Conservation (phyloP, 2,797 vertebrate species). For the Synanceia verrucosa region DNA sequence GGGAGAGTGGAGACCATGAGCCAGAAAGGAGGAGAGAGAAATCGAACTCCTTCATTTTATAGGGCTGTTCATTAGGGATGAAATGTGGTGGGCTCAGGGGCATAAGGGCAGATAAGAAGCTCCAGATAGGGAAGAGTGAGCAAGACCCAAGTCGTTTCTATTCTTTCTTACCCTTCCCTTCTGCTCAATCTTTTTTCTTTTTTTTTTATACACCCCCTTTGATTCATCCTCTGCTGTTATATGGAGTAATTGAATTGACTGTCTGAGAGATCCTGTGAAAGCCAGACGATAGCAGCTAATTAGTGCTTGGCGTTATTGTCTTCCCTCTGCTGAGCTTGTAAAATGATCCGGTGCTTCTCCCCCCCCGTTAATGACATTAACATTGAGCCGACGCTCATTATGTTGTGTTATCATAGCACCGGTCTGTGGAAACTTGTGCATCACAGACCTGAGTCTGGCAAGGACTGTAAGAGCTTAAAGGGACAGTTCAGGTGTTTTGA, state of each 20-base stretch:
- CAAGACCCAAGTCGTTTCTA: conserved; percentile 74
- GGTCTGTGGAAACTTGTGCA: conserved; percentile 29
- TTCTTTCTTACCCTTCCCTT: conserved; percentile 52
- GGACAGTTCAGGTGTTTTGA: neutral
- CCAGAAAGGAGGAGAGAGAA: conserved; percentile 73
- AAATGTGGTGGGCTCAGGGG: conserved; percentile 85
- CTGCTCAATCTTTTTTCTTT: conserved; percentile 16
- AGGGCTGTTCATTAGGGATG: conserved; percentile 86
- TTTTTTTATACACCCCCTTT: conserved; percentile 29
- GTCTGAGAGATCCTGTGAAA: conserved; percentile 71
- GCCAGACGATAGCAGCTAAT: conserved; percentile 78
- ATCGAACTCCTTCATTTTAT: conserved; percentile 85
- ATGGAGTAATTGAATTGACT: conserved; percentile 75
- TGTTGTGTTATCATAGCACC: conserved; percentile 49
- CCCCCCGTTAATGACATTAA: conserved; percentile 74
- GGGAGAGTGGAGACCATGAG: conserved; percentile 55
- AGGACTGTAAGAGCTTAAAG: neutral
- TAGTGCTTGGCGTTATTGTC: conserved; percentile 70
- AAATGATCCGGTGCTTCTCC: conserved; percentile 62
- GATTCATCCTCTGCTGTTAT: conserved; percentile 65
- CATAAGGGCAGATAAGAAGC: conserved; percentile 83
- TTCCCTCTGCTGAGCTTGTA: conserved; percentile 70
- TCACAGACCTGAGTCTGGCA: neutral
- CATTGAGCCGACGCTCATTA: conserved; percentile 74
- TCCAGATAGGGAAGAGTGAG: conserved; percentile 75